Base-by-base conservation (phyloP, 2,797 vertebrate genomes). In the Sebastiscus albofasciatus region DNA sequence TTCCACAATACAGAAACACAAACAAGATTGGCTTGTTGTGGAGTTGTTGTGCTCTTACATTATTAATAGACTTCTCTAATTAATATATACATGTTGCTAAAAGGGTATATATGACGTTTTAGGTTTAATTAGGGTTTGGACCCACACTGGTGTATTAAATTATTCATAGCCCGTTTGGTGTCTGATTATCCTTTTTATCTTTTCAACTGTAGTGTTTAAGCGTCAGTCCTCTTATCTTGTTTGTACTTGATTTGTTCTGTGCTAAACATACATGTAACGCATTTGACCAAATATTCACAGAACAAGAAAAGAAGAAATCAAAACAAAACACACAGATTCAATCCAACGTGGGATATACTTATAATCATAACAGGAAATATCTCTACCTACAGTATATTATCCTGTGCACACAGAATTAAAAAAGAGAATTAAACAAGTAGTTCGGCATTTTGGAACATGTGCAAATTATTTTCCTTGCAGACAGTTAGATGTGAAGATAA, bases 101-200 rank as follows among this genome's bases (percentile, higher is more conserved):
- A 68, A 75, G 27, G 66, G 36, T 65, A n/a, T 34, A 22, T 64
- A 7, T 39, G 42, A 59, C 26, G 52, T 54, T 71, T 64, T 22
- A 1, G 16, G 20, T 62, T 74, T 77, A 80, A 77, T 83, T 64
- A 72, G 6, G 1, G 8, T 61, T 64, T 49, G 39, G 67, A 60
- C 39, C 24, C 72, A 39, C 18, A 31, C 36, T n/a, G 39, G 27
- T 52, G 60, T 49, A 8, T 69, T 77, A 0, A 72, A 83, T 72
- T 68, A 82, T 86, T 84, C 46, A 88, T 36, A 7, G n/a, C 56
- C 58, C 1, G 5, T 83, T 81, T 64, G 75, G 79, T 67, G 72
- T 70, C 18, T 64, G 62, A 55, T 72, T 29, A 56, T 71, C 18
- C n/a, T 54, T 62, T 66, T 10, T 10, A 64, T 80, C 52, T 67